Evolutionary conservation across 2,888 invertebrate species (phyloP).

Genomic region (Dryobota labecula): DNA sequence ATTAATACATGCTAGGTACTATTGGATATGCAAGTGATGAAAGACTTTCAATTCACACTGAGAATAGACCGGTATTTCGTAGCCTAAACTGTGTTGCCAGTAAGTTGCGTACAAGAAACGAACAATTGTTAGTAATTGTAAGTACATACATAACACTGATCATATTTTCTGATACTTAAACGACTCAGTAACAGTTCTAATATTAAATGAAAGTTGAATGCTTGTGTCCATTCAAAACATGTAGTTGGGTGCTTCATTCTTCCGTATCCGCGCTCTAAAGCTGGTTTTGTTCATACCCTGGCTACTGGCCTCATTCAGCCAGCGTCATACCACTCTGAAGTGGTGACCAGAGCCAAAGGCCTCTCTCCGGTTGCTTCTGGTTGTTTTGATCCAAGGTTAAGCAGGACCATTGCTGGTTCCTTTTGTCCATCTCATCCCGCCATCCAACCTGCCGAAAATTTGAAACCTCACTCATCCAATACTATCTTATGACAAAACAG

Average conservation of each 20-base stretch:
- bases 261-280: not conserved
- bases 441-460: conserved; percentile 8
- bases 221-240: not conserved
- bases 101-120: conserved; percentile 16
- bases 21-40: not conserved
- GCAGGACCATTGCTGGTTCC: not conserved
- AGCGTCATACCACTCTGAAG: not conserved
- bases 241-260: not conserved
- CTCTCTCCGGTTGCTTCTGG: not conserved
- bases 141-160: not conserved
- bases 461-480: conserved; percentile 19
- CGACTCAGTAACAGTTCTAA: not conserved
- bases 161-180: conserved; percentile 5
- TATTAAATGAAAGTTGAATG: conserved; percentile 28
- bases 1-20: not conserved
- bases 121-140: conserved; percentile 3
- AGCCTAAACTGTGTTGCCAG: not conserved
- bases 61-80: conserved; percentile 3
- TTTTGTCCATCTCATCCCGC: not conserved
- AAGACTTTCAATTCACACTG: not conserved
- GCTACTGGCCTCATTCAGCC: not conserved
- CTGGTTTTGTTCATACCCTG: not conserved
- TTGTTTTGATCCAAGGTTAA: not conserved
- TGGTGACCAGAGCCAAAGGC: not conserved
- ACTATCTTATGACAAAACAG: conserved; percentile 32